Evolutionary conservation across 1,140 invertebrate genomes (phyloP).

Genomic region (Hetaerina americana): DNA sequence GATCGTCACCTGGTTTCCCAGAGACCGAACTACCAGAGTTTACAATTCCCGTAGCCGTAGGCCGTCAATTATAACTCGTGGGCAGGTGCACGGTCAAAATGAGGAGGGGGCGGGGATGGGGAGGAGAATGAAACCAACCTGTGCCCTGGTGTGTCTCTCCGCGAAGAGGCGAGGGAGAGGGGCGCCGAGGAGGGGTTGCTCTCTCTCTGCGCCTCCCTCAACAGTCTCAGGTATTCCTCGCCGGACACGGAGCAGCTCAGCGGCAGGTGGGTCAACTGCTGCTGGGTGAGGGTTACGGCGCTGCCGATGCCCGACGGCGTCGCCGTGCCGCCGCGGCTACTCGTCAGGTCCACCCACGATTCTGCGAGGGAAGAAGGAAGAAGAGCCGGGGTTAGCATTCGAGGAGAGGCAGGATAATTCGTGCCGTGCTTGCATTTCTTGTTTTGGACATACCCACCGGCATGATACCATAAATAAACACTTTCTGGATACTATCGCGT

Average conservation of each 20-base stretch:
- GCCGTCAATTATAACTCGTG: too few species aligned
- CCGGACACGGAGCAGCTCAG: slow-evolving; percentile 23
- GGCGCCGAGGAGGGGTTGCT: slow-evolving; percentile 71
- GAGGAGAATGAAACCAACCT: slow-evolving; percentile 22
- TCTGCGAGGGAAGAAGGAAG: slow-evolving; percentile 40
- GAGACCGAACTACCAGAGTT: too few species aligned
- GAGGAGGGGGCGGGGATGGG: not conserved
- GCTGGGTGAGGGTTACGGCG: slow-evolving; percentile 29
- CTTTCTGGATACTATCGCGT: too few species aligned
- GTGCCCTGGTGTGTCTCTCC: slow-evolving; percentile 43
- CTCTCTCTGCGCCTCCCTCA: slow-evolving; percentile 74
- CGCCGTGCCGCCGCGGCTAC: slow-evolving; percentile 43
- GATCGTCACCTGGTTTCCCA: too few species aligned
- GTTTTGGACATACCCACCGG: too few species aligned
- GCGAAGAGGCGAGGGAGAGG: slow-evolving; percentile 67
- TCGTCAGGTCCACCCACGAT: slow-evolving; percentile 71
- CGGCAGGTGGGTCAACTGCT: slow-evolving; percentile 18
- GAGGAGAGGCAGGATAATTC: too few species aligned
- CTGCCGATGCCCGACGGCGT: slow-evolving; percentile 27
- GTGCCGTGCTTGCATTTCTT: too few species aligned
- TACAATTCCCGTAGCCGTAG: too few species aligned
- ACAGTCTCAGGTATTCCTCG: slow-evolving; percentile 68
- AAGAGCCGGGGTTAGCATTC: too few species aligned
- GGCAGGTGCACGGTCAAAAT: too few species aligned
- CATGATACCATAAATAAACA: too few species aligned